A percentile compares a stretch with the other conserved stretches of the same genome.
phyloP scores from a whole-genome alignment of 2,888 invertebrate genomes.

The Chironomus riparius region DNA sequence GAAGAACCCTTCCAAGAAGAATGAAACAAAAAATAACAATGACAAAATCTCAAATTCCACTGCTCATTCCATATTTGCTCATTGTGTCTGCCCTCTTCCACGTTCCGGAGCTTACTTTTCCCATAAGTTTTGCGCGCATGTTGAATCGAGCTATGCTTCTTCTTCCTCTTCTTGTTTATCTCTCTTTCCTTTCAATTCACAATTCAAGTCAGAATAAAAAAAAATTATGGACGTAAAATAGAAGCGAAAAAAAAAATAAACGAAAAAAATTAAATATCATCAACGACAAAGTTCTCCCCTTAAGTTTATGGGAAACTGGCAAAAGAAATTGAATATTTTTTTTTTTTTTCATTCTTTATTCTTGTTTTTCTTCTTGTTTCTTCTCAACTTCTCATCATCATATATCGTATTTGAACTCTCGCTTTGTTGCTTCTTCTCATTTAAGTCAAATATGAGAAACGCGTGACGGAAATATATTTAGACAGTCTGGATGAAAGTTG shows the following conservation, averaged over 20 bases:
- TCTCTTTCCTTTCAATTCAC: background rate
- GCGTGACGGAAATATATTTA: slow-evolving; percentile 25
- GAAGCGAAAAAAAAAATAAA: background rate
- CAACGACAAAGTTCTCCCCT: slow-evolving; percentile 12
- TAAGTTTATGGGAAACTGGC: background rate
- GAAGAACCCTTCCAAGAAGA: slow-evolving; percentile 18
- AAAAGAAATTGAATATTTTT: slow-evolving; percentile 24
- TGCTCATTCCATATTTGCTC: slow-evolving; percentile 2
- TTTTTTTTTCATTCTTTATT: background rate
- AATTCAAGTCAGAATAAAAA: background rate
- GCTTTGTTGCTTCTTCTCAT: slow-evolving; percentile 26
- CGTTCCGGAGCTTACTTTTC: slow-evolving; percentile 25
- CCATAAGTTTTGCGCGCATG: slow-evolving; percentile 18
- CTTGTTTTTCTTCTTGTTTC: background rate
- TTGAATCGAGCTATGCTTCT: slow-evolving; percentile 10
- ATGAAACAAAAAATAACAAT: background rate
- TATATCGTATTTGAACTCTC: slow-evolving; percentile 14
- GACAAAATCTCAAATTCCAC: slow-evolving; percentile 25
- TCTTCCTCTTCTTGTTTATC: slow-evolving; percentile 5
- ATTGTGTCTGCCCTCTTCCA: background rate
- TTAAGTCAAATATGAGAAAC: slow-evolving; percentile 27
- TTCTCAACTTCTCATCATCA: background rate
- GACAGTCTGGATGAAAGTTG: background rate
- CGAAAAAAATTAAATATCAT: slow-evolving; percentile 24
- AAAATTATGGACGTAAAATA: background rate